Evolutionary conservation across 2,888 invertebrate species (phyloP), one percentile per base, ranked within the genome.

Genomic region (Agrochola litura): DNA sequence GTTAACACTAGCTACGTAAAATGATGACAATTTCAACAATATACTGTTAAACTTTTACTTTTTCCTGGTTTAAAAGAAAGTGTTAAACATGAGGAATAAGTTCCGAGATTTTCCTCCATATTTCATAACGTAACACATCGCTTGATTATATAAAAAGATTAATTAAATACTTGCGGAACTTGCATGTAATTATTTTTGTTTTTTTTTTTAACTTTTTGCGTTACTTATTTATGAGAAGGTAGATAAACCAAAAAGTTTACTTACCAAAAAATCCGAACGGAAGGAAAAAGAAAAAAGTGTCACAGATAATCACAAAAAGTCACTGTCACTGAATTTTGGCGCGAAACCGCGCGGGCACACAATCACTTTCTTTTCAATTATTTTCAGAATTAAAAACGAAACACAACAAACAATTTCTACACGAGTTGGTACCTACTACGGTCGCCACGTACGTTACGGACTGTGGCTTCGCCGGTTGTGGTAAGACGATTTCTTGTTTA

Each of bases 401-500:
- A 77, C 83, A 79, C 79, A 80, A 85, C 76, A 81, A 78, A 85
- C 78, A 78, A 77, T 75, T 77, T 71, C 69, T 77, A 78, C 74
- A 85, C 80, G 65, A 77, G 76, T 77, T 74, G 84, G 79, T 89
- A 82, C n/a, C n/a, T n/a, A n/a, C 67, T 78, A 85, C 90, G 90
- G 91, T 89, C 88, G 95, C 96, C 96, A 96, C 96, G 96, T 95
- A 91, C 94, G 92, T 75, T 83, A 81, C 92, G 93, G 92, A 86
- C 94, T 88, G 95, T 95, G 96, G 96, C 95, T 93, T 90, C 91
- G 92, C 95, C 95, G 95, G 94, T 94, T 95, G 92, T 96, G 95
- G 86, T 94, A 87, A 88, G 88, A 86, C 91, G 91, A 90, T 92
- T 93, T 94, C 94, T 94, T 95, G 95, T 95, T 95, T 95, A 95